Conservation (phyloP, 2,888 invertebrate species). For the Chrysotoxum bicinctum region DNA sequence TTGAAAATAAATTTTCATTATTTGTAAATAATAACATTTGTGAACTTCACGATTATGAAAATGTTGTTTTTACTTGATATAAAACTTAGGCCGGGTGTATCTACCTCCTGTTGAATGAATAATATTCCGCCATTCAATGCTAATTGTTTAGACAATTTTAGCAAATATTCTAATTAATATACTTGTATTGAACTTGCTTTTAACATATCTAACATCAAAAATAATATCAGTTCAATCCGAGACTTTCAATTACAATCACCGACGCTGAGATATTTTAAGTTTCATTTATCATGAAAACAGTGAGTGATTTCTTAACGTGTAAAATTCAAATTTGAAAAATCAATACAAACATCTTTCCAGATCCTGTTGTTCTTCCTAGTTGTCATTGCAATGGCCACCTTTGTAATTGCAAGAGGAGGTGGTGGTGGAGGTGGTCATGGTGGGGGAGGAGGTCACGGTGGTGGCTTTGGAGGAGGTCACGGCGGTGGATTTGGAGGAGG, state of each 20-base stretch:
- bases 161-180: constrained; percentile 47
- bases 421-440: constrained; percentile 7
- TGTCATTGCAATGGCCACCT: constrained; percentile 2
- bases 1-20: no score
- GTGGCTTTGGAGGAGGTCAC: neutral
- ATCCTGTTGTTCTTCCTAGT: neutral
- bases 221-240: neutral
- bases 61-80: no score
- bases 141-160: constrained; percentile 44
- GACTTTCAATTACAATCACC: neutral
- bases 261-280: neutral
- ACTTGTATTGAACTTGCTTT: neutral
- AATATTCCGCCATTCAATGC: constrained; percentile 16
- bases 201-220: neutral
- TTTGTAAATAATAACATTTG: no score
- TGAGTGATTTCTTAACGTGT: neutral
- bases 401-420: constrained; percentile 39
- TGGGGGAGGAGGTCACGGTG: neutral
- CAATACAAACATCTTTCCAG: neutral
- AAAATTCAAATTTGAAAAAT: neutral
- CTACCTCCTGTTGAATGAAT: no score
- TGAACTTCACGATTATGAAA: no score
- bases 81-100: neutral
- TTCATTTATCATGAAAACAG: neutral
- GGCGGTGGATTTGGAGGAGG: neutral